phyloP scores from a whole-genome alignment of 2,888 invertebrate genomes.

The Cheilosia soror region DNA sequence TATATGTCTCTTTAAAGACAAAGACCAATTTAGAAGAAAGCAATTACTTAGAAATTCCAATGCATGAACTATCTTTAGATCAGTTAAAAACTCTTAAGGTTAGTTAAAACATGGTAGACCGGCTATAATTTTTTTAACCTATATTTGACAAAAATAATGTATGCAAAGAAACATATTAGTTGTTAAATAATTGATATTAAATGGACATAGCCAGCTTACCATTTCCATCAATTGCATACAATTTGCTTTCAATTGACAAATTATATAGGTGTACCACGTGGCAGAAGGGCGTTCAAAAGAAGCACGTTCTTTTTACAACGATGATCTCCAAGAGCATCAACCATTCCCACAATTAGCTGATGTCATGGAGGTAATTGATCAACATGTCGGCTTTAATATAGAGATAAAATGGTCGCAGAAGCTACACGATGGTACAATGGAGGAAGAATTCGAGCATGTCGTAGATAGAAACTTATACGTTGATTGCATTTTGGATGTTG shows the following conservation, averaged over 20 bases:
- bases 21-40: slow-evolving; percentile 89
- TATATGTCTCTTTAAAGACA: slow-evolving; percentile 94
- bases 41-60: slow-evolving; percentile 95
- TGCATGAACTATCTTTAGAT: slow-evolving; percentile 95
- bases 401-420: slow-evolving; percentile 99
- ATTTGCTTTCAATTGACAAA: slow-evolving; percentile 63
- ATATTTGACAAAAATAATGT: background rate
- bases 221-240: background rate
- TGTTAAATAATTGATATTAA: background rate
- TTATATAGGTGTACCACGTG: slow-evolving; percentile 89
- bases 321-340: slow-evolving; percentile 94
- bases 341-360: slow-evolving; percentile 97
- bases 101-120: slow-evolving; percentile 64
- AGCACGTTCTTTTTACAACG: slow-evolving; percentile 90
- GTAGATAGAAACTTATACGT: slow-evolving; percentile 97
- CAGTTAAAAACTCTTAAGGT: slow-evolving; percentile 97
- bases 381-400: slow-evolving; percentile 96
- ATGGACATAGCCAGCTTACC: background rate
- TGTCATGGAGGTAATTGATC: slow-evolving; percentile 91
- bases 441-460: slow-evolving; percentile 91
- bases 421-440: slow-evolving; percentile 92
- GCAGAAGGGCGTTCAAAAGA: slow-evolving; percentile 90
- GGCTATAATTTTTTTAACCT: background rate
- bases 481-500: slow-evolving; percentile 93
- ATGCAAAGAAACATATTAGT: background rate